These are phyloP conservation scores for Euplagia quadripunctaria DNA, from an alignment of 2,888 invertebrate genomes.

Conservation along the genomic window DNA sequence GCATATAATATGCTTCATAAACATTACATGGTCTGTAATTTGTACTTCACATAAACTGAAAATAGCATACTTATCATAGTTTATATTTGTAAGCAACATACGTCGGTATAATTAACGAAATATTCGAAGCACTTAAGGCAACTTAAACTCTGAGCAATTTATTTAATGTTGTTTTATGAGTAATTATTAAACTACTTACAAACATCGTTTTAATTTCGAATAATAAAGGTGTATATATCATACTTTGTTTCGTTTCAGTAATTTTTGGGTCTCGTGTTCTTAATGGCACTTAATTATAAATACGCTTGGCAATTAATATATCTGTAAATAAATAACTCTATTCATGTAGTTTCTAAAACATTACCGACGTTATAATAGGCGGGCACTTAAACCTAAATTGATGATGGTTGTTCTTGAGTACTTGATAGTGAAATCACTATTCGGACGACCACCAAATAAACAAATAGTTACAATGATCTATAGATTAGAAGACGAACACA, in stretches of 20 bases:
- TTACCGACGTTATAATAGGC: neutral
- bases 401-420: neutral
- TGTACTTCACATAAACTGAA: neutral
- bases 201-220: slow-evolving; percentile 20
- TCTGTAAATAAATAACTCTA: slow-evolving; percentile 9
- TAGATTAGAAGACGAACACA: no score
- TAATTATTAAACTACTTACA: slow-evolving; percentile 1
- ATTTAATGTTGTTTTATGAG: slow-evolving; percentile 3
- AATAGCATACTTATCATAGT: neutral
- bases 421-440: neutral
- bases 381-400: neutral
- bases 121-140: slow-evolving; percentile 17
- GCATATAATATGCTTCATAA: neutral
- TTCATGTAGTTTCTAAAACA: neutral
- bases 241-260: slow-evolving; percentile 19
- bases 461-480: neutral
- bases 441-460: neutral
- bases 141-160: slow-evolving; percentile 19
- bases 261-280: slow-evolving; percentile 26
- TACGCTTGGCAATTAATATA: slow-evolving; percentile 26
- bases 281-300: slow-evolving; percentile 25
- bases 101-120: neutral
- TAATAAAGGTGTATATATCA: slow-evolving; percentile 21
- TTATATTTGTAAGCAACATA: neutral
- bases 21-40: neutral